phyloP scores from a whole-genome alignment of 2,113 vertebrate species.

The Lagenorhynchus albirostris region DNA sequence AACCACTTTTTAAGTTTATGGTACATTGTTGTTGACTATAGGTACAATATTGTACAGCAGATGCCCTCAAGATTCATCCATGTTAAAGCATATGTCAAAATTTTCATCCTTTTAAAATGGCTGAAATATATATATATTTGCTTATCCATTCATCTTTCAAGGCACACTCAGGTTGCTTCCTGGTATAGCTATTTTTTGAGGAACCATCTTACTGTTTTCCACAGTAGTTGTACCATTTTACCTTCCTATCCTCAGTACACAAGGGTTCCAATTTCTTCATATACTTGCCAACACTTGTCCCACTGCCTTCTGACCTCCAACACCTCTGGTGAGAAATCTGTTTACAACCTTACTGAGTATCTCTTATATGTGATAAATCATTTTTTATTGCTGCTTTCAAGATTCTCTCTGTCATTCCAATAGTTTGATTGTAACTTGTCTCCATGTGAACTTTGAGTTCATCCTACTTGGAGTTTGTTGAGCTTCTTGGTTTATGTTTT shows the following conservation, averaged over 20 bases:
- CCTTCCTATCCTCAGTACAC: background rate
- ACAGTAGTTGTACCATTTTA: background rate
- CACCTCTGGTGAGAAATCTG: background rate
- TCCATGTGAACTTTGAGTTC: background rate
- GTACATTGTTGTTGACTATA: background rate
- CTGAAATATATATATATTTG: background rate
- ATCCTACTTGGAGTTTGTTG: background rate
- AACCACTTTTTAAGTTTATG: background rate
- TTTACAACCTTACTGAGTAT: background rate
- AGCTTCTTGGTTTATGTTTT: background rate
- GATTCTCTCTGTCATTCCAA: background rate
- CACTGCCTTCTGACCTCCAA: background rate
- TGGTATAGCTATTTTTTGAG: background rate
- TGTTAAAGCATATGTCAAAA: background rate
- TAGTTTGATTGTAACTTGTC: background rate
- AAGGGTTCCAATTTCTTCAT: background rate
- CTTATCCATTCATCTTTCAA: background rate
- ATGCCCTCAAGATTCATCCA: background rate
- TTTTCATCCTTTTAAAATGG: background rate
- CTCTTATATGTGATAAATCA: background rate
- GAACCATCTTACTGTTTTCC: background rate
- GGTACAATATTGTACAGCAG: background rate
- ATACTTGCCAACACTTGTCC: background rate
- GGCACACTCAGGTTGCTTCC: background rate
- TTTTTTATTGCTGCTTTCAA: background rate